These are phyloP conservation scores for Prietella phreatophila DNA, from an alignment of 2,113 vertebrate genomes.

Conservation along the genomic window DNA sequence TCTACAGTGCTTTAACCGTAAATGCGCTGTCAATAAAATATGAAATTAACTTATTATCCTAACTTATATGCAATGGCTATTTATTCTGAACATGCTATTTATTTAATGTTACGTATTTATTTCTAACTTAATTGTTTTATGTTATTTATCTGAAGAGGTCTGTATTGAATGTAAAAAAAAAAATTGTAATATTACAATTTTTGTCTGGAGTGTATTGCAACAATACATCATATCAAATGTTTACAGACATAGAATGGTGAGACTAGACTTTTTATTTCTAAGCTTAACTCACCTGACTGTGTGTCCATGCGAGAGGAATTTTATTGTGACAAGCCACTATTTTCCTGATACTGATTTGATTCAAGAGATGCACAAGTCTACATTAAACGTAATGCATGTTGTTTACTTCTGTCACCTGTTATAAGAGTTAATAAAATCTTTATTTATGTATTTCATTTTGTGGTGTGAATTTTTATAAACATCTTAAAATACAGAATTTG, in stretches of 20 bases:
- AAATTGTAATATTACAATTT: neutral
- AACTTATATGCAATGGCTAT: conserved; percentile 14
- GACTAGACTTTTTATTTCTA: conserved; percentile 4
- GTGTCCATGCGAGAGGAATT: neutral
- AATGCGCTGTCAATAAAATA: neutral
- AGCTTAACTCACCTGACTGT: neutral
- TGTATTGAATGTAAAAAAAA: neutral
- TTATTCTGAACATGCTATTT: conserved; percentile 25
- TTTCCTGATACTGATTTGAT: neutral
- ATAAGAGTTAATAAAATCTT: neutral
- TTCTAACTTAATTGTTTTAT: conserved; percentile 14
- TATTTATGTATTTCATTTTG: neutral
- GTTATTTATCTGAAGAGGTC: neutral
- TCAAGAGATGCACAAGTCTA: conserved; percentile 10
- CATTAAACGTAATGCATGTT: neutral
- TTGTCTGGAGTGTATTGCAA: conserved; percentile 41
- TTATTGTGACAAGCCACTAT: neutral
- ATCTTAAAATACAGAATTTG: neutral
- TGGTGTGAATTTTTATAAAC: neutral
- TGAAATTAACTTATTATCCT: neutral
- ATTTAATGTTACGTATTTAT: conserved; percentile 40
- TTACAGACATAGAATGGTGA: conserved; percentile 10
- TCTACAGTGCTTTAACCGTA: neutral
- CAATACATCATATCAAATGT: conserved; percentile 36
- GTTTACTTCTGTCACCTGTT: neutral